Base-by-base conservation (phyloP, 2,888 invertebrate species). In the Dynastes tityus region DNA sequence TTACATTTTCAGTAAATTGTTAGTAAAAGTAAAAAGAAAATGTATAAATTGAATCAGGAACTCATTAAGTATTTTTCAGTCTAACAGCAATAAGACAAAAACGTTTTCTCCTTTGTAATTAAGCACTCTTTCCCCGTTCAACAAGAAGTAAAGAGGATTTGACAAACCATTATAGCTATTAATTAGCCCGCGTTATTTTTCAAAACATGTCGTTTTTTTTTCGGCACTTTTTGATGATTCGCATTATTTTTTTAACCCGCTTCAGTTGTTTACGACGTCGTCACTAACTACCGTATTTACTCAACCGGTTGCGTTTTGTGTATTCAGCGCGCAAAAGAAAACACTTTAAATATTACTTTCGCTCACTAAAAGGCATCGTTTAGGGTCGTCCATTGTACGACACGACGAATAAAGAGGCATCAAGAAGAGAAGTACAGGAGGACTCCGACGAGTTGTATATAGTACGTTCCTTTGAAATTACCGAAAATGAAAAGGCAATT, bases 301-400 rank as follows among this genome's bases (percentile, higher is more conserved):
- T 45, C 61, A 74, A 74, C 61, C 61, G 73, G 73, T 61, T 74
- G 73, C 61, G 40, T 37, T 68, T 29, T 49, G 61, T 74, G 71
- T 71, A 70, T 70, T 70, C 55, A 71, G 53, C 55, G 53, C 16
- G 73, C 63, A 65, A 73, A 65, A 55, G 73, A 74, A 78, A 78
- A 74, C 78, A 73, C 65, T 78, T 78, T 78, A 65, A 78, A 78
- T 78, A 78, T 74, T 73, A 73, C 78, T 78, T 78, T 78, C 78
- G 65, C 73, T 65, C 37, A 73, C 65, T 78, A 78, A 78, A 78
- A 45, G 78, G 74, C 78, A 40, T 73, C 78, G 65, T 78, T 78
- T 78, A 78, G 55, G 67, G 65, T 73, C 78, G 73, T 65, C 78
- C 64, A 74, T 78, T 78, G 78, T 74, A 64, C 73, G 67, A 74